Evolutionary conservation across 2,113 vertebrate species (phyloP).

Genomic region (Australoheros scitulus): DNA sequence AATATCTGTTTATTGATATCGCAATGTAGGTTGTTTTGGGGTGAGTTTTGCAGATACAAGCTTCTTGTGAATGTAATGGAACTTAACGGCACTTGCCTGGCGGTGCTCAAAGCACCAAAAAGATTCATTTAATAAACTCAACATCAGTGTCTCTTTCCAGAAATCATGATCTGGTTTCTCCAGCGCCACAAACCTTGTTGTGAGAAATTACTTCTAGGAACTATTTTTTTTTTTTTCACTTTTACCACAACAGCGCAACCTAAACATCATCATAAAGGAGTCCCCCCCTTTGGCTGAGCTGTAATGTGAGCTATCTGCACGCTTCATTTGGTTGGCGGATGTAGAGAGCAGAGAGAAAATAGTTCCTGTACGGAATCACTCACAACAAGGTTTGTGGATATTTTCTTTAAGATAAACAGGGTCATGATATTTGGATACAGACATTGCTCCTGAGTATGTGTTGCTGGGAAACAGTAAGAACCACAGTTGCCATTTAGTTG

Average conservation of each 20-base stretch:
- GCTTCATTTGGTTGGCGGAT: neutral
- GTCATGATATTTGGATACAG: neutral
- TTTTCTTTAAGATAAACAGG: neutral
- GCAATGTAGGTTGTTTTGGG: neutral
- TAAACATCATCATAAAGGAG: neutral
- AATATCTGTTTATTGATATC: neutral
- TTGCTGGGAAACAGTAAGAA: too few relatives aligned
- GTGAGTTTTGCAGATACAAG: neutral
- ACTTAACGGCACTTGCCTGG: neutral
- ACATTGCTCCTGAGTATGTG: neutral
- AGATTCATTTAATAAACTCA: neutral
- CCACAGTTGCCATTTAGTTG: too few relatives aligned
- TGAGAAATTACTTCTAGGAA: neutral
- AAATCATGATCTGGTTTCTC: neutral
- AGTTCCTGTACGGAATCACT: neutral
- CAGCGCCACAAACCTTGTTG: neutral
- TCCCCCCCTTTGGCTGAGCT: accelerated
- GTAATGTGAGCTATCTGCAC: accelerated
- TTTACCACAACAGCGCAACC: accelerated
- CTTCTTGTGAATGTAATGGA: neutral
- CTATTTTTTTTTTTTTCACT: neutral
- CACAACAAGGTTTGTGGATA: neutral
- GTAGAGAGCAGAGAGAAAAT: neutral
- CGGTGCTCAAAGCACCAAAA: neutral
- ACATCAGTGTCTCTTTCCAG: neutral